Conservation (phyloP, 2,888 invertebrate genomes). For the Lithosia quadra region DNA sequence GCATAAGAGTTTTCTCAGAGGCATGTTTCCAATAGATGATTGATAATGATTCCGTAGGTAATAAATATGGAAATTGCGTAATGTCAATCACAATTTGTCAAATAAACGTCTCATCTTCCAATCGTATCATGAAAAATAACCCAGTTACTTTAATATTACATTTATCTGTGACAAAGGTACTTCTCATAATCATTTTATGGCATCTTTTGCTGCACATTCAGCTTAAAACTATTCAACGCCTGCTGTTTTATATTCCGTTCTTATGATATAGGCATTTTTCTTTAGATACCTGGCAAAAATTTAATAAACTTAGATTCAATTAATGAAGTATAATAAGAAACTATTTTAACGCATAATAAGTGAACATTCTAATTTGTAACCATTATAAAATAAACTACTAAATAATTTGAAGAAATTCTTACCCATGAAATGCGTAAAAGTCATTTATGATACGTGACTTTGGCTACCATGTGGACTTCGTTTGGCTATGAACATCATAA, state of each 20-base stretch:
- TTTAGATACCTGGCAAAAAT: no score
- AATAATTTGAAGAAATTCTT: constrained; percentile 14
- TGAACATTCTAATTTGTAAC: not conserved
- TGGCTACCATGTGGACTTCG: constrained; percentile 22
- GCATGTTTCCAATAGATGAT: constrained; percentile 6
- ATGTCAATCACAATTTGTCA: constrained; percentile 21
- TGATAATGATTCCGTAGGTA: constrained; percentile 10
- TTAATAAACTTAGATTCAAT: no score
- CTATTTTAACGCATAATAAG: no score
- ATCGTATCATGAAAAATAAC: not conserved
- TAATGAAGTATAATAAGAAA: no score
- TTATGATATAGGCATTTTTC: no score
- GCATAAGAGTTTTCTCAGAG: not conserved
- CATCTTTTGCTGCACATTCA: not conserved
- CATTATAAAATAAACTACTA: constrained; percentile 10
- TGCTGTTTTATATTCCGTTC: not conserved
- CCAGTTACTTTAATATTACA: not conserved
- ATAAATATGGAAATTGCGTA: constrained; percentile 3
- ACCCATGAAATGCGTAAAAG: constrained; percentile 26
- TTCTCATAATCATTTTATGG: not conserved
- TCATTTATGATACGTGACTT: constrained; percentile 37
- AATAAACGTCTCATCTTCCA: constrained; percentile 14
- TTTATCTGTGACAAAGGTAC: not conserved
- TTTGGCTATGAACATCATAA: constrained; percentile 35
- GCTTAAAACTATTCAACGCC: not conserved